phyloP scores from a whole-genome alignment of 2,113 vertebrate species.

The Maccullochella peelii region DNA sequence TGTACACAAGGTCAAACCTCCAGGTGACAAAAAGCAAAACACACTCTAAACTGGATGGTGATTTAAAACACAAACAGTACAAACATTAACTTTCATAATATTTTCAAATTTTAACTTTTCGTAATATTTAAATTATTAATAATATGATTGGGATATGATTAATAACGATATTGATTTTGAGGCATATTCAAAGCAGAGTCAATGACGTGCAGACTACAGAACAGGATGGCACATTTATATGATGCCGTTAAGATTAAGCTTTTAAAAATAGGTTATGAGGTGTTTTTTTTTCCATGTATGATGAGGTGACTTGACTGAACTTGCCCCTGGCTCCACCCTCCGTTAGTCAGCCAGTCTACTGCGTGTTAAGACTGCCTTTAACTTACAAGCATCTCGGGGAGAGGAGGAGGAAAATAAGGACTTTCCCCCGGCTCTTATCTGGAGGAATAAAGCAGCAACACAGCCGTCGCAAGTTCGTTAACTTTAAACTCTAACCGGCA shows the following conservation, averaged over 20 bases:
- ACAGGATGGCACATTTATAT: too few species aligned
- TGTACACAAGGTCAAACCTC: too few species aligned
- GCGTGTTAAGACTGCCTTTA: conserved; percentile 72
- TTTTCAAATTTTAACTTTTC: too few species aligned
- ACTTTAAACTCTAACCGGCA: not conserved
- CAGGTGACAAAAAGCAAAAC: too few species aligned
- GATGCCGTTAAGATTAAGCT: not conserved
- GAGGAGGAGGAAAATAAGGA: conserved; percentile 16
- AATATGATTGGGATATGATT: not conserved
- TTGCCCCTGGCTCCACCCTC: conserved; percentile 72
- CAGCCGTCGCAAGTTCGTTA: conserved; percentile 17
- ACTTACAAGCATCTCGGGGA: conserved; percentile 63
- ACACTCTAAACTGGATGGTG: too few species aligned
- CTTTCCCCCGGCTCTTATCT: conserved; percentile 34
- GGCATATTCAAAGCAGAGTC: not conserved
- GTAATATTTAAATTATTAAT: not conserved
- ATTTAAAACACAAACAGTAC: too few species aligned
- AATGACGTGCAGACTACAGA: not conserved
- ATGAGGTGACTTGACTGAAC: conserved; percentile 54
- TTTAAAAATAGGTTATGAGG: not conserved
- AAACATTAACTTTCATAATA: not conserved
- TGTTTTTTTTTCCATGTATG: conserved; percentile 29
- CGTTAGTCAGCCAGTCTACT: conserved; percentile 54
- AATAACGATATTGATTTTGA: not conserved
- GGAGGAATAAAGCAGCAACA: conserved; percentile 12